Percentiles rank a stretch among this genome's conserved stretches.
Conservation (phyloP, 2,888 invertebrate species). For the Anaspis maculata region DNA sequence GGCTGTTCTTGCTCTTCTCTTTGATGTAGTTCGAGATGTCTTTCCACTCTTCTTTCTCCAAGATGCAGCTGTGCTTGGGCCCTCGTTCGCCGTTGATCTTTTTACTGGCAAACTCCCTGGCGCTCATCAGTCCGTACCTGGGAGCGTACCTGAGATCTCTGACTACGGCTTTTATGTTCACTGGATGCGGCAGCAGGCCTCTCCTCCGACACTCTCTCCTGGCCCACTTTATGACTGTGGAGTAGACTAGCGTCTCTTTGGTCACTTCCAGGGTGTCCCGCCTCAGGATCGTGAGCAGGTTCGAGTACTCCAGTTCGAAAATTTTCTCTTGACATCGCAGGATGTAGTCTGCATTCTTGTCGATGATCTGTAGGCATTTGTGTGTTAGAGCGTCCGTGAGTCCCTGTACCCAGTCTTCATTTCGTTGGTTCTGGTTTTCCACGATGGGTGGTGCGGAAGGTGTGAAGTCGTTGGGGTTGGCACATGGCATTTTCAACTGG, state of each 20-base stretch:
- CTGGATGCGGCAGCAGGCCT: slow-evolving; percentile 45
- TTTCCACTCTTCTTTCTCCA: slow-evolving; percentile 46
- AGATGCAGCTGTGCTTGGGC: slow-evolving; percentile 47
- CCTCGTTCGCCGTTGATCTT: slow-evolving; percentile 32
- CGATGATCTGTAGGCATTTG: slow-evolving; percentile 58
- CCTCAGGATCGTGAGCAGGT: slow-evolving; percentile 55
- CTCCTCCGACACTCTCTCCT: slow-evolving; percentile 49
- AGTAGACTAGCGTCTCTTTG: slow-evolving; percentile 53
- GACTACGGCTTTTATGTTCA: slow-evolving; percentile 46
- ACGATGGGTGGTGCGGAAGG: slow-evolving; percentile 39
- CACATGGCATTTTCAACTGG: slow-evolving; percentile 29
- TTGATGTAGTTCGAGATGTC: slow-evolving; percentile 33
- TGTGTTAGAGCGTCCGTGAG: slow-evolving; percentile 55
- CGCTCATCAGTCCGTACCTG: slow-evolving; percentile 58
- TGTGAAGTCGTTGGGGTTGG: slow-evolving; percentile 28
- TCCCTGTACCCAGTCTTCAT: slow-evolving; percentile 35
- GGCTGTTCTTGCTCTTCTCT: slow-evolving; percentile 30
- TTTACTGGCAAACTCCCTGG: slow-evolving; percentile 49
- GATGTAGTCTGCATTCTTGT: slow-evolving; percentile 48
- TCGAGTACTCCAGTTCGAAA: slow-evolving; percentile 55
- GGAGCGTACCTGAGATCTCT: slow-evolving; percentile 35
- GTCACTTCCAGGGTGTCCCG: slow-evolving; percentile 60
- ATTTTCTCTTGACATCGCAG: slow-evolving; percentile 49
- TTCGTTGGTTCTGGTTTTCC: slow-evolving; percentile 30
- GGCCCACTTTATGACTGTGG: slow-evolving; percentile 56